Evolutionary conservation across 1,140 invertebrate genomes (phyloP), one percentile per base, ranked within the genome.

Genomic region (Zaprionus inermis): DNA sequence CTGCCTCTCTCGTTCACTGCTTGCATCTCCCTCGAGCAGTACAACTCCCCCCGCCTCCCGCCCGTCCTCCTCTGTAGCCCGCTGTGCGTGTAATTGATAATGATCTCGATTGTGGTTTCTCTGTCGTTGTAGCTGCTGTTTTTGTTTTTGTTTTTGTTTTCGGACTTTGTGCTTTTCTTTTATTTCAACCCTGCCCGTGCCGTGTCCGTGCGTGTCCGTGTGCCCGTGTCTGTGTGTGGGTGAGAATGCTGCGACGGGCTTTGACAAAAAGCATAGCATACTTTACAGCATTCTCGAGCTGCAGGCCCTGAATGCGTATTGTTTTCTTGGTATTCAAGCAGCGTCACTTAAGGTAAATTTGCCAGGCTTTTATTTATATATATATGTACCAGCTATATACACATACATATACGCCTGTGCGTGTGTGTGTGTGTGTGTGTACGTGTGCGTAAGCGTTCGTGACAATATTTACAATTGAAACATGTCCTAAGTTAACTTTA

Each of bases 1-100:
- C 6, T 24, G 20, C 9, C 14, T 16, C 41, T 41, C 11, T 55
- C n/a, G n/a, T n/a, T n/a, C n/a, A n/a, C 46, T 57, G 30, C n/a
- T 54, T 54, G 32, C 52, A n/a, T n/a, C 44, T 46, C 54, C 14
- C 38, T 49, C 32, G 10, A 16, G 32, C 34, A 67, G 54, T 46
- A 1, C 4, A 4, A 4, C 22, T 28, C 34, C 32, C 52, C 14
- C 36, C 5, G n/a, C 11, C 36, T 30, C 30, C 0, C 30, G 30
- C 44, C 24, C 51, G 18, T 3, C 5, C n/a, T 3, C 3, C 72
- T 66, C 67, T 55, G 65, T 83, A 69, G 78, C 84, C 84, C 89
- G 81, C 84, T 89, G 84, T 88, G 84, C 80, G 80, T 88, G 84
- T 88, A 88, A 88, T 88, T 88, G 84, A 88, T 88, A 88, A 88